phyloP scores from a whole-genome alignment of 1,140 invertebrate genomes.

The Tribolium madens region DNA sequence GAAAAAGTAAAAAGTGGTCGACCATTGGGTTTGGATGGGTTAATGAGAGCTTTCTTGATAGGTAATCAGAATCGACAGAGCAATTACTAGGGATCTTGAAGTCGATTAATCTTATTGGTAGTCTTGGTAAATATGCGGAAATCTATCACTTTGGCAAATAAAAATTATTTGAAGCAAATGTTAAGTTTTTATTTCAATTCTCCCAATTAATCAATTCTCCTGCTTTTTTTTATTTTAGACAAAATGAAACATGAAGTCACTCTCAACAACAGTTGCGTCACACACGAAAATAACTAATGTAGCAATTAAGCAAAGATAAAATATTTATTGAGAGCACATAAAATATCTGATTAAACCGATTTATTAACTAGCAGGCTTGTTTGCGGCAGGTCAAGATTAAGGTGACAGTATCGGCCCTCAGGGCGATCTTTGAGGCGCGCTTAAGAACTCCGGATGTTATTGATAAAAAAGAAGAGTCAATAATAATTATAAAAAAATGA shows the following conservation, averaged over 20 bases:
- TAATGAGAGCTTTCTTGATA: conserved; percentile 1
- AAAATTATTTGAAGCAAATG: neutral
- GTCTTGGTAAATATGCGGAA: conserved; percentile 4
- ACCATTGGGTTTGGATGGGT: neutral
- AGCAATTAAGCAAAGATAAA: neutral
- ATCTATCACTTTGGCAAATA: neutral
- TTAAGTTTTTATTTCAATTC: neutral
- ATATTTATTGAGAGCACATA: neutral
- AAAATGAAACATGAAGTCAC: no score
- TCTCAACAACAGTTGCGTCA: neutral
- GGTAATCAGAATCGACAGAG: conserved; percentile 24
- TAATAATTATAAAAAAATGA: neutral
- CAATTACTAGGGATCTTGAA: neutral
- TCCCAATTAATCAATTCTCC: neutral
- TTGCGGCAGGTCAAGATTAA: neutral
- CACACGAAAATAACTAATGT: neutral
- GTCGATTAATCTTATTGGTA: conserved; percentile 17
- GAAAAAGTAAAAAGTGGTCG: neutral
- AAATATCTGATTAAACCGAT: neutral
- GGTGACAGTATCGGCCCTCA: neutral
- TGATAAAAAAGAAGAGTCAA: no score
- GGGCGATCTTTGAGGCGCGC: no score
- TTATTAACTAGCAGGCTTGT: neutral
- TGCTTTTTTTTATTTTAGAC: no score
- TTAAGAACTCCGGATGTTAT: no score